These are phyloP conservation scores for Callipepla squamata DNA, from an alignment of 2,113 vertebrate species.

Conservation along the genomic window DNA sequence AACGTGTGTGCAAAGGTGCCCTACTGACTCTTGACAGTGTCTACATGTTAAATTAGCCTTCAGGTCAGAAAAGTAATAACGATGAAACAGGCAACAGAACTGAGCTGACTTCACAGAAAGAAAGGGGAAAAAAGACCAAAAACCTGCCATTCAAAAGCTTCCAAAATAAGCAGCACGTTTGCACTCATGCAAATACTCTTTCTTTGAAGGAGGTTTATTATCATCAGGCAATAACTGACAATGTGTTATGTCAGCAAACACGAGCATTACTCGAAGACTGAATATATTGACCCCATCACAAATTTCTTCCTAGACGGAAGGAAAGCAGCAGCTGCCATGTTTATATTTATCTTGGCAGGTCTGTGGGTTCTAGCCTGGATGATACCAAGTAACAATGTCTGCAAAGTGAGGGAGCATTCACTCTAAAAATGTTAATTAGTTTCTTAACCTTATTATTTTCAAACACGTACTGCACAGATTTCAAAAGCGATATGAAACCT, in stretches of 20 bases:
- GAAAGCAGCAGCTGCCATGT: neutral
- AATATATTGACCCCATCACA: neutral
- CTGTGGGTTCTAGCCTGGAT: neutral
- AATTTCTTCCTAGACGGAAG: neutral
- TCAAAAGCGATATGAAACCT: neutral
- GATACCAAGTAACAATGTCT: neutral
- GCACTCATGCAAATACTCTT: neutral
- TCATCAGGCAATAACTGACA: neutral
- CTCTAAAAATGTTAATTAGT: rapidly evolving
- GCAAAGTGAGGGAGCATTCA: neutral
- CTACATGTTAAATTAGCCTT: rapidly evolving
- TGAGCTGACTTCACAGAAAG: neutral
- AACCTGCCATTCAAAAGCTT: neutral
- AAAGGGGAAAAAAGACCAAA: neutral
- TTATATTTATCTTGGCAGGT: neutral
- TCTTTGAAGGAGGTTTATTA: neutral
- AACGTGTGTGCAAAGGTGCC: neutral
- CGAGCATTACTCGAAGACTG: neutral
- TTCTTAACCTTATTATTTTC: neutral
- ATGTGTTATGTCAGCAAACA: neutral
- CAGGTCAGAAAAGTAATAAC: neutral
- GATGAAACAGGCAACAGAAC: neutral
- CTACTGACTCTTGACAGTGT: neutral
- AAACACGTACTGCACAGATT: neutral
- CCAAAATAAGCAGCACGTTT: neutral